Evolutionary conservation across 2,797 vertebrate species (phyloP), one percentile per base, ranked within the genome.

Genomic region (Caiman crocodilus): DNA sequence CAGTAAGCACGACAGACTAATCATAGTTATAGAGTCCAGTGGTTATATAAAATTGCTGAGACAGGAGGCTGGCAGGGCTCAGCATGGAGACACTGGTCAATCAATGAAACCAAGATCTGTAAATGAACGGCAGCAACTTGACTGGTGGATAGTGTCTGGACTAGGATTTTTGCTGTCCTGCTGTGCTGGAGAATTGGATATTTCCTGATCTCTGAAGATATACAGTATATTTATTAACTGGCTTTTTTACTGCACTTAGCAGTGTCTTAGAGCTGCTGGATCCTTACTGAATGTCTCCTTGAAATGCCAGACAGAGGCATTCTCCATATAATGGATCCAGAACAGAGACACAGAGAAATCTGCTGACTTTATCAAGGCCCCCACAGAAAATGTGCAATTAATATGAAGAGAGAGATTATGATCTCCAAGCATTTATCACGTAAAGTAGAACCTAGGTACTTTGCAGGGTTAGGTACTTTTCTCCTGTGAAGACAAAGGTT

Each of bases 271-370:
- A 83, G 56, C n/a, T 50, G 56, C 1, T 0, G 25, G 42, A 4
- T 16, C 63, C 67, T 55, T 35, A 50, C 20, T 58, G 67, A 5
- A 2, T 69, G 92, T 91, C 42, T 71, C 7, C 64, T 65, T 79
- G 35, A 15, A 60, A 67, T 59, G 93, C 65, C 15, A n/a, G n/a
- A 77, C n/a, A 1, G 0, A 0, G 16, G 32, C 35, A 57, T 6
- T 30, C 81, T 76, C 79, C 88, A 63, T 56, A 57, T 82, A 0
- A 0, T 57, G 79, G 76, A 64, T 80, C 61, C 4, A 5, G 76
- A 18, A 35, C 64, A 91, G 69, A 0, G 1, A 60, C 14, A 18
- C 64, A n/a, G 2, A 0, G 0, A 56, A 65, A 25, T 63, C 82
- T 14, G 3, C 61, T 88, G 79, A 88, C 55, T 42, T 84, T 21